Evolutionary conservation across 2,888 invertebrate species (phyloP).

Genomic region (Tholera decimalis): DNA sequence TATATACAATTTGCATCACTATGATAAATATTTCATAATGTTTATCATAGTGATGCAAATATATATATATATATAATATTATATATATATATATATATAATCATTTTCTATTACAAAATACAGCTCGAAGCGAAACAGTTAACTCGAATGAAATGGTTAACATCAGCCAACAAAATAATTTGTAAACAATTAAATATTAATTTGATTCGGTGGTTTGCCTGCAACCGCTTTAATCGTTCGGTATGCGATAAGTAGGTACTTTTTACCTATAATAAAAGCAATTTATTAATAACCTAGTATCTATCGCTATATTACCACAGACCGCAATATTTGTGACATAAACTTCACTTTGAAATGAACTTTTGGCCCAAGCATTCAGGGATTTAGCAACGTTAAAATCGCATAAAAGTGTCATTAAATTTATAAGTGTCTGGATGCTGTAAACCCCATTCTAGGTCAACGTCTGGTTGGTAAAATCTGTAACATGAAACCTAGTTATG

Average conservation of each 20-base stretch:
- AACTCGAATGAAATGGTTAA: background rate
- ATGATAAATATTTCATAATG: too few relatives aligned
- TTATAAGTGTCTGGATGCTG: constrained; percentile 43
- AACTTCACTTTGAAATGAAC: constrained; percentile 8
- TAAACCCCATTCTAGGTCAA: constrained; percentile 35
- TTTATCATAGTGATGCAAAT: background rate
- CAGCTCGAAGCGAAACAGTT: background rate
- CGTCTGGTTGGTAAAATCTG: constrained; percentile 29
- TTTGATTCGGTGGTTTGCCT: constrained; percentile 8
- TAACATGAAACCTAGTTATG: constrained; percentile 1
- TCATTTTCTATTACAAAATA: background rate
- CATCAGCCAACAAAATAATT: background rate
- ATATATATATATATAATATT: too few relatives aligned
- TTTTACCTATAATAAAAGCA: background rate
- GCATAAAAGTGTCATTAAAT: constrained; percentile 36
- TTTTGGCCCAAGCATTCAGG: constrained; percentile 34
- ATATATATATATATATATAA: too few relatives aligned
- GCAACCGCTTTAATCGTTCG: background rate
- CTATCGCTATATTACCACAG: background rate
- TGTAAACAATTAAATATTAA: background rate
- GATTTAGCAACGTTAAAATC: constrained; percentile 33
- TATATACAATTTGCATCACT: too few relatives aligned
- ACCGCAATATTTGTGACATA: background rate
- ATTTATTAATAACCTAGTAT: background rate
- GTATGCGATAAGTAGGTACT: background rate